Percentiles rank a stretch among this genome's conserved stretches.
phyloP scores from a whole-genome alignment of 2,888 invertebrate species.

The Gastrophysa polygoni region DNA sequence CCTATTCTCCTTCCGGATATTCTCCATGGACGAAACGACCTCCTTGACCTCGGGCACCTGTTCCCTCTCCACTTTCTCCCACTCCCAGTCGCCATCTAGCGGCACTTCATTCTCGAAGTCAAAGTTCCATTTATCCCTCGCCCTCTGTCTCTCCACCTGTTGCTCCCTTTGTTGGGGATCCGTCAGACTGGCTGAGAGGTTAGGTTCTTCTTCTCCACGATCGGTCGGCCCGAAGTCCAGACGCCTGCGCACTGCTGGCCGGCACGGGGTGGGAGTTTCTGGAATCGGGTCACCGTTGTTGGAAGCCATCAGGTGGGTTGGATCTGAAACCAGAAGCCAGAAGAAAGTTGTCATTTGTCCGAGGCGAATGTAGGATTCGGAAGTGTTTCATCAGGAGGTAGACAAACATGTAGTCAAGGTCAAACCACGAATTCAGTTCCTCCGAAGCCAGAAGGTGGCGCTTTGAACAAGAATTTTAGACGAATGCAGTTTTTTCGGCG shows the following conservation, averaged over 20 bases:
- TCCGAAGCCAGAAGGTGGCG: too few species aligned
- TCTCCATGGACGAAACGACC: constrained; percentile 21
- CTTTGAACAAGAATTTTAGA: too few species aligned
- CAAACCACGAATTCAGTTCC: too few species aligned
- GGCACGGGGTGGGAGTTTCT: not conserved
- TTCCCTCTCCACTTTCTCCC: constrained; percentile 53
- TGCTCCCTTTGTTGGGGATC: not conserved
- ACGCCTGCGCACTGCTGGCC: constrained; percentile 4
- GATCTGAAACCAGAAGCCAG: too few species aligned
- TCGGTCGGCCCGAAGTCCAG: constrained; percentile 3
- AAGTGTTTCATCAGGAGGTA: too few species aligned
- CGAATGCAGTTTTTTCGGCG: too few species aligned
- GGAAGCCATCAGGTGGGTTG: constrained; percentile 22
- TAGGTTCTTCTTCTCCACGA: not conserved
- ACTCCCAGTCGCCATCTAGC: constrained; percentile 60
- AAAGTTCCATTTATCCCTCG: constrained; percentile 62
- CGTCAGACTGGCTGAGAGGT: not conserved
- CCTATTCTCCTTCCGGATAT: constrained; percentile 22
- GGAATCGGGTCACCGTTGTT: constrained; percentile 7
- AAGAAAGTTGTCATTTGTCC: too few species aligned
- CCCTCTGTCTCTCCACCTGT: constrained; percentile 34
- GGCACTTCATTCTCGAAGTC: constrained; percentile 63
- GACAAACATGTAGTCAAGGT: too few species aligned
- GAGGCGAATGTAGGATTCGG: too few species aligned
- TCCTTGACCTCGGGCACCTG: constrained; percentile 11